Percentiles rank a stretch among this genome's conserved stretches.
Conservation (phyloP, 2,113 vertebrate species). For the Aspiorhynchus laticeps region DNA sequence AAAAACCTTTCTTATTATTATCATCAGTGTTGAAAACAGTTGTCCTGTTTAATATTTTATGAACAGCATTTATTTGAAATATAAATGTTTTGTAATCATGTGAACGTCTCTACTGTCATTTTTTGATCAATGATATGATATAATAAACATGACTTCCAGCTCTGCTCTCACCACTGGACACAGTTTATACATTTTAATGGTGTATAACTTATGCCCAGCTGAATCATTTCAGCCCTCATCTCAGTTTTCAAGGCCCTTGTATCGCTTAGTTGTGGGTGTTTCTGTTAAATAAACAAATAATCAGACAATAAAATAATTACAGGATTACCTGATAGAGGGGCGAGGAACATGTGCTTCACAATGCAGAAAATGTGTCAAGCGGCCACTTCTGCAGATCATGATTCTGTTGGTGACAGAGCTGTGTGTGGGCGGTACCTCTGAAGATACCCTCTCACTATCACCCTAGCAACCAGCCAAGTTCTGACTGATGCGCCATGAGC, state of each 20-base stretch:
- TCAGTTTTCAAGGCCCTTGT: conserved; percentile 12
- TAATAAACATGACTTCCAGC: not conserved
- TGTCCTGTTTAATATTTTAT: not conserved
- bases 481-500: conserved; percentile 62
- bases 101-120: not conserved
- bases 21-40: not conserved
- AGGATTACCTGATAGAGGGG: conserved; percentile 44
- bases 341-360: conserved; percentile 57
- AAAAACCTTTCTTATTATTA: not conserved
- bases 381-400: conserved; percentile 57
- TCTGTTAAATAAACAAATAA: conserved; percentile 57
- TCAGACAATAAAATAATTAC: conserved; percentile 58
- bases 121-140: not conserved
- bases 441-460: conserved; percentile 64
- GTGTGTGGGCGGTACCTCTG: conserved; percentile 54
- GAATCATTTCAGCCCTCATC: conserved; percentile 55
- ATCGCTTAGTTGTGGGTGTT: not conserved
- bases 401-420: conserved; percentile 67
- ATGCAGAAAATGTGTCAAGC: conserved; percentile 64
- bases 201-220: not conserved
- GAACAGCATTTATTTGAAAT: not conserved
- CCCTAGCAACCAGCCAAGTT: conserved; percentile 69
- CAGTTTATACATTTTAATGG: not conserved
- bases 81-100: not conserved
- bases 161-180: not conserved